phyloP scores from a whole-genome alignment of 2,113 vertebrate genomes.

The Manacus vitellinus region DNA sequence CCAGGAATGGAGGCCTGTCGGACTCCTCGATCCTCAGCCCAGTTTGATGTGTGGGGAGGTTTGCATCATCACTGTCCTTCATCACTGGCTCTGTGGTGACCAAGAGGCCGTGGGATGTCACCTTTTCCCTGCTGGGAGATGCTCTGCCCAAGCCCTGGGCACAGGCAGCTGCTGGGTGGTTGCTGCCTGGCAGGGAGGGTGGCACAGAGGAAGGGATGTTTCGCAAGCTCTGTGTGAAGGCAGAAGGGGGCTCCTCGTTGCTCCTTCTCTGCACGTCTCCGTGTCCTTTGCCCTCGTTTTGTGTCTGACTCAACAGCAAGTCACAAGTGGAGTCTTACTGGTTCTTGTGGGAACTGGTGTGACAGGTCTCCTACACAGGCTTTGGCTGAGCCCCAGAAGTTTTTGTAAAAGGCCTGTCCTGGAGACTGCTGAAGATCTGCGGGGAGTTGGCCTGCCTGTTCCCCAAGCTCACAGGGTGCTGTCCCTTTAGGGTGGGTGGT shows the following conservation, averaged over 20 bases:
- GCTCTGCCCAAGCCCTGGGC: neutral
- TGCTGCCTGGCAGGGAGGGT: neutral
- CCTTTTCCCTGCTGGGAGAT: neutral
- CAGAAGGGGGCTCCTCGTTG: neutral
- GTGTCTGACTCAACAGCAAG: neutral
- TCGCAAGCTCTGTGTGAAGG: neutral
- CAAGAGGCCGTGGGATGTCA: accelerated
- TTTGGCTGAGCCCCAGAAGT: neutral
- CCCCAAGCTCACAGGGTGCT: neutral
- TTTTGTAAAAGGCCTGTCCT: neutral
- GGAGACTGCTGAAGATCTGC: neutral
- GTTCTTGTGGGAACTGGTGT: neutral
- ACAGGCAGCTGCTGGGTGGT: neutral
- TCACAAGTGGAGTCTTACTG: neutral
- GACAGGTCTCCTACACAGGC: neutral
- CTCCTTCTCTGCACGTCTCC: neutral
- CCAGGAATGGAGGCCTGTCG: accelerated
- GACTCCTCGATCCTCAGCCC: neutral
- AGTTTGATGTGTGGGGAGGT: neutral
- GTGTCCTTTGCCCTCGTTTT: neutral
- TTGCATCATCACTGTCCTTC: neutral
- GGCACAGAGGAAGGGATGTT: neutral
- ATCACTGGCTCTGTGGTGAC: neutral
- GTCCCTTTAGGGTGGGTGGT: neutral
- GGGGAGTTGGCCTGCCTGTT: neutral